Percentiles rank a stretch among this genome's conserved stretches.
Evolutionary conservation across 2,113 vertebrate species (phyloP).

Genomic region (Pica pica): DNA sequence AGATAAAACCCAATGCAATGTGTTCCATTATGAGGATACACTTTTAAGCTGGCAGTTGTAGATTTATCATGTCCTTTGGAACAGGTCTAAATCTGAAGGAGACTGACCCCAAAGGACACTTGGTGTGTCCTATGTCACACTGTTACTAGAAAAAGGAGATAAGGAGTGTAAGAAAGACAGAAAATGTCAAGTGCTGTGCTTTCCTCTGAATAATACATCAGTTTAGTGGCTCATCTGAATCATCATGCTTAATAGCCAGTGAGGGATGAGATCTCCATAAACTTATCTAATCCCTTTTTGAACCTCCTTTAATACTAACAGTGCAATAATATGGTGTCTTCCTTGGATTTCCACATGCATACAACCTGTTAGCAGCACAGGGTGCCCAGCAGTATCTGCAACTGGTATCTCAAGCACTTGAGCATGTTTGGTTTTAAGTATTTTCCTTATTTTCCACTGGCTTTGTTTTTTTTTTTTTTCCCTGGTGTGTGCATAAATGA

Average conservation of each 20-base stretch:
- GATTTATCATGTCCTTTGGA: neutral
- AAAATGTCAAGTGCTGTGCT: neutral
- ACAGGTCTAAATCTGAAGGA: neutral
- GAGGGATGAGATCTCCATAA: neutral
- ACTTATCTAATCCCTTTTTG: neutral
- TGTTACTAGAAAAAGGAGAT: neutral
- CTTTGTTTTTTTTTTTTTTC: neutral
- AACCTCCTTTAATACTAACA: neutral
- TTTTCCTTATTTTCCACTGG: neutral
- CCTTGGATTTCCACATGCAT: neutral
- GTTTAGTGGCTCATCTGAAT: neutral
- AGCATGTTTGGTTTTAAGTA: neutral
- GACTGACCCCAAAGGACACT: neutral
- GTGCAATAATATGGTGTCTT: neutral
- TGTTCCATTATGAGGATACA: neutral
- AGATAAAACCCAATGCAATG: neutral
- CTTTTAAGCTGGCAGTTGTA: neutral
- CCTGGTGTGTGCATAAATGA: neutral
- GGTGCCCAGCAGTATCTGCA: neutral
- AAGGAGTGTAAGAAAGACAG: neutral
- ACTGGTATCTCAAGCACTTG: neutral
- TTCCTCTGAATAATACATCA: neutral
- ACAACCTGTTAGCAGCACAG: neutral
- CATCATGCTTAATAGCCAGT: neutral
- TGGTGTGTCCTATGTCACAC: neutral